These are phyloP conservation scores for Siniperca chuatsi DNA, from an alignment of 2,113 vertebrate species.

Conservation along the genomic window DNA sequence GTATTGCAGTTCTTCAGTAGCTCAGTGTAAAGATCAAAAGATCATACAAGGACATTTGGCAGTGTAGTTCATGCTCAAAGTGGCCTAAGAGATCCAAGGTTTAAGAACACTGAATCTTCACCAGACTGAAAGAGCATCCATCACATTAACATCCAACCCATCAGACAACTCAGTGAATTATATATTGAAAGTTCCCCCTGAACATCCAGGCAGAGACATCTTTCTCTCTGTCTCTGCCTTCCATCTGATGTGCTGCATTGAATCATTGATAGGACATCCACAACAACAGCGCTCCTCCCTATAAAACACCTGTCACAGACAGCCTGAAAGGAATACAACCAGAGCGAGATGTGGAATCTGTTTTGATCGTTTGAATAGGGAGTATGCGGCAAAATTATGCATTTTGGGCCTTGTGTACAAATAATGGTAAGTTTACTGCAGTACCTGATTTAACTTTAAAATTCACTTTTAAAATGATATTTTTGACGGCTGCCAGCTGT, in stretches of 20 bases:
- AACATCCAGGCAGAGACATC: conserved; percentile 75
- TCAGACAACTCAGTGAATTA: conserved; percentile 83
- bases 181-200: conserved; percentile 76
- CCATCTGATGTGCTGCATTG: conserved; percentile 79
- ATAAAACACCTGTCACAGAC: conserved; percentile 81
- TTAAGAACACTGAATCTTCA: conserved; percentile 60
- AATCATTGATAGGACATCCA: conserved; percentile 86
- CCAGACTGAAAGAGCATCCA: conserved; percentile 61
- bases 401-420: conserved; percentile 27
- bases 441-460: not conserved
- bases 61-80: conserved; percentile 39
- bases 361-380: conserved; percentile 63
- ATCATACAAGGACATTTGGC: conserved; percentile 56
- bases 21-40: conserved; percentile 49
- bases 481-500: not conserved
- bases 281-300: conserved; percentile 77
- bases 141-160: conserved; percentile 65
- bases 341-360: conserved; percentile 21
- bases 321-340: conserved; percentile 62
- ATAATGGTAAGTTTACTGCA: conserved; percentile 1
- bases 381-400: conserved; percentile 40
- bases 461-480: not conserved
- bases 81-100: conserved; percentile 51
- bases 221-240: conserved; percentile 68
- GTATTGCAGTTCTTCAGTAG: not conserved